Conservation (phyloP, 64 coral and sea anemone genomes). For the Hydrozoanthus tunicans region DNA sequence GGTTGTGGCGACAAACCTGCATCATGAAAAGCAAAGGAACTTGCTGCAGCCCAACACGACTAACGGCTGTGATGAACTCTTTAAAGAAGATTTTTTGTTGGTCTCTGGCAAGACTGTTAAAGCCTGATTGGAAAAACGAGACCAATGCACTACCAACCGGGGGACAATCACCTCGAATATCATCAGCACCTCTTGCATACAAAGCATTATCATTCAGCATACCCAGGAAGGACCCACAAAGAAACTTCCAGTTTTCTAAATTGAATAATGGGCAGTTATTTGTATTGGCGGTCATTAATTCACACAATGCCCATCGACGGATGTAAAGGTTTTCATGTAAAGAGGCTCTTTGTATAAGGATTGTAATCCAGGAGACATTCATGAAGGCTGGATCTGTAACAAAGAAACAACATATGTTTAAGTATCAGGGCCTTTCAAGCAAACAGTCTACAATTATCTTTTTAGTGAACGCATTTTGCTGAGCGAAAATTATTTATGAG, state of each 20-base stretch:
- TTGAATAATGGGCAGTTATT: conserved; percentile 61
- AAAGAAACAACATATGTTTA: background rate
- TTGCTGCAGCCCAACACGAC: conserved; percentile 52
- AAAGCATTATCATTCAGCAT: conserved; percentile 78
- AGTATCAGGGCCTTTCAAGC: too few relatives aligned
- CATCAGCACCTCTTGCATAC: conserved; percentile 58
- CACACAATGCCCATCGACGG: conserved; percentile 78
- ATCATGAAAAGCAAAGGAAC: conserved; percentile 79
- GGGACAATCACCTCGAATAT: conserved; percentile 54
- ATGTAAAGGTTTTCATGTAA: conserved; percentile 73
- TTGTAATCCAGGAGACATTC: conserved; percentile 72
- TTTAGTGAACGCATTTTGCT: too few relatives aligned
- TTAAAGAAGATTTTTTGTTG: conserved; percentile 50
- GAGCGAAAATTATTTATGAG: too few relatives aligned
- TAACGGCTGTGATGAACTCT: conserved; percentile 41
- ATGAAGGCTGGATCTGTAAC: conserved; percentile 24
- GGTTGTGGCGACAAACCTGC: conserved; percentile 6
- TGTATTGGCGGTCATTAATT: conserved; percentile 66
- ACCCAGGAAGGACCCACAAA: conserved; percentile 64
- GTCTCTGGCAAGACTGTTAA: conserved; percentile 23
- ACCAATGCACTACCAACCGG: conserved; percentile 58
- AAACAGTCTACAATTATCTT: too few relatives aligned
- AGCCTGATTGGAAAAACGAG: conserved; percentile 51
- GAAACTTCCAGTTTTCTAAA: conserved; percentile 66
- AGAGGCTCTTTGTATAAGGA: conserved; percentile 54